Evolutionary conservation across 1,140 invertebrate genomes (phyloP).

Genomic region (Micrasema longulum): DNA sequence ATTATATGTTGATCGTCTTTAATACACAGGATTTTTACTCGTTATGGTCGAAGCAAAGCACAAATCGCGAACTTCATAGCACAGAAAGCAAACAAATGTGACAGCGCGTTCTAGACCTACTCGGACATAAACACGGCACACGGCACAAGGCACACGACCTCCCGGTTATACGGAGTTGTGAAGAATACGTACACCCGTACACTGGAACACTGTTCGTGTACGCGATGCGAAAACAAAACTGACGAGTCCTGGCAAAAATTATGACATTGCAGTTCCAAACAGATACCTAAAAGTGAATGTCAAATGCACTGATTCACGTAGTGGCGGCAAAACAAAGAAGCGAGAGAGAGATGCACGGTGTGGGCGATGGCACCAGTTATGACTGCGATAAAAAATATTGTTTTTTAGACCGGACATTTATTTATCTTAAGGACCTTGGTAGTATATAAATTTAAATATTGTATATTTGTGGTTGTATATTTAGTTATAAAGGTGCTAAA

Average conservation of each 20-base stretch:
- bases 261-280: conserved; percentile 36
- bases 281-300: conserved; percentile 11
- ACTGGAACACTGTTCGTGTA: no score
- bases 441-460: no score
- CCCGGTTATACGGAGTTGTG: no score
- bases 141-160: no score
- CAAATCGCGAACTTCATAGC: neutral
- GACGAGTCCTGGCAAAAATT: conserved; percentile 20
- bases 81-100: conserved; percentile 17
- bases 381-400: no score
- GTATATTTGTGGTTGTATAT: neutral
- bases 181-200: no score
- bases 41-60: neutral
- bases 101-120: neutral
- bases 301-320: conserved; percentile 19
- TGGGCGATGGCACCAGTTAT: neutral
- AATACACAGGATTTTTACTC: no score
- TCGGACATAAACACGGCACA: no score
- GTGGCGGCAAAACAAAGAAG: conserved; percentile 22
- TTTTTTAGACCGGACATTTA: no score
- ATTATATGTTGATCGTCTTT: no score
- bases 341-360: conserved; percentile 15
- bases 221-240: neutral
- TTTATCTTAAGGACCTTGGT: no score
- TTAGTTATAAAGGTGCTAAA: no score